Conservation (phyloP, 1,140 invertebrate genomes). For the Hycleus cichorii region DNA sequence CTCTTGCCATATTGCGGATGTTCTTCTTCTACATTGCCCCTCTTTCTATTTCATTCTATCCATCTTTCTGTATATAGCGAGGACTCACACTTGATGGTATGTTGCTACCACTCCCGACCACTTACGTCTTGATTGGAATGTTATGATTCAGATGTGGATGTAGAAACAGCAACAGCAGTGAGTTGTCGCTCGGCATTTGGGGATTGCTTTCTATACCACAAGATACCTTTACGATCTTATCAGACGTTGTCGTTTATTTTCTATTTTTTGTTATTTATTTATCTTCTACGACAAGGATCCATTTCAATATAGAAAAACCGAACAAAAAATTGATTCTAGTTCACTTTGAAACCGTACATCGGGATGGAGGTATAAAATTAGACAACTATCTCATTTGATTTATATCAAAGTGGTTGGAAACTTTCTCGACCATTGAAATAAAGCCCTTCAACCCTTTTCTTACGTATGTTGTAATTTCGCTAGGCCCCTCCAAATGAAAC, state of each 20-base stretch:
- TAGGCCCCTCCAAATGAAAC: no score
- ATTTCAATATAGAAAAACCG: background rate
- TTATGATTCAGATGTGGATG: slow-evolving; percentile 13
- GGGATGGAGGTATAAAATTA: no score
- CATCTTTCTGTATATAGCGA: background rate
- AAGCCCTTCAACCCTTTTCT: no score
- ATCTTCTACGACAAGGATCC: slow-evolving; percentile 4
- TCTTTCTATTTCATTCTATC: slow-evolving; percentile 8
- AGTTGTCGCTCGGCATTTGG: slow-evolving; percentile 7
- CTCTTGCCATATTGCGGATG: slow-evolving; percentile 32
- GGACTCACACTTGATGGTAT: background rate
- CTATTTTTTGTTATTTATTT: slow-evolving; percentile 25
- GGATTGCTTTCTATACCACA: no score
- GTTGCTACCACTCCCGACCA: slow-evolving; percentile 11
- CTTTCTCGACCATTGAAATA: no score
- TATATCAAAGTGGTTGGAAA: no score
- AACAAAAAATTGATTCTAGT: background rate
- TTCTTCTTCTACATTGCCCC: slow-evolving; percentile 6
- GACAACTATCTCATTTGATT: no score
- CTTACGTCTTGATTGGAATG: slow-evolving; percentile 23
- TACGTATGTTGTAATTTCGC: no score
- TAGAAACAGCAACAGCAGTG: slow-evolving; percentile 1
- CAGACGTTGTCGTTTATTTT: slow-evolving; percentile 20
- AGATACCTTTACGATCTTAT: slow-evolving; percentile 1
- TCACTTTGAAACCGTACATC: background rate